phyloP scores from a whole-genome alignment of 2,888 invertebrate species.

The Harpalus rufipes region DNA sequence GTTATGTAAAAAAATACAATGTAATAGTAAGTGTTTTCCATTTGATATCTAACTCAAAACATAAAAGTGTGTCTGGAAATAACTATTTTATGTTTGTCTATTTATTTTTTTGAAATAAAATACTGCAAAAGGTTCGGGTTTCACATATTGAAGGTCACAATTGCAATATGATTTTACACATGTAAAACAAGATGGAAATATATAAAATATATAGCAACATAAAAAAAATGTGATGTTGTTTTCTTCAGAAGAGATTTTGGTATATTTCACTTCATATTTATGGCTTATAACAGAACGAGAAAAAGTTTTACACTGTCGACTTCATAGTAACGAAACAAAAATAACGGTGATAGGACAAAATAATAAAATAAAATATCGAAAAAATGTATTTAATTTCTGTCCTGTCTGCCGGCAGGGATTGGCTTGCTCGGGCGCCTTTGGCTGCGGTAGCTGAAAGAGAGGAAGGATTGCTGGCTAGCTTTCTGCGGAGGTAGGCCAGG shows the following conservation, averaged over 20 bases:
- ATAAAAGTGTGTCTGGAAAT: neutral
- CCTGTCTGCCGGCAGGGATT: too few relatives aligned
- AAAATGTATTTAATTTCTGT: too few relatives aligned
- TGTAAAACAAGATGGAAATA: neutral
- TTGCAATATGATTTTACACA: neutral
- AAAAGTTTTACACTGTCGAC: too few relatives aligned
- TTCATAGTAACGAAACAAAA: too few relatives aligned
- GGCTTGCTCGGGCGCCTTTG: too few relatives aligned
- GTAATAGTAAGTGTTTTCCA: neutral
- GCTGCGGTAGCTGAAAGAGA: too few relatives aligned
- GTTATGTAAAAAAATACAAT: neutral
- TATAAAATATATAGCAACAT: neutral
- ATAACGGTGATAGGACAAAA: too few relatives aligned
- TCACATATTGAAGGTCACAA: neutral
- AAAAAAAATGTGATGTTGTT: neutral
- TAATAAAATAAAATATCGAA: too few relatives aligned
- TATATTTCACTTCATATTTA: neutral
- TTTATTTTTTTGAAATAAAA: neutral
- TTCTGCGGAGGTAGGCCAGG: too few relatives aligned
- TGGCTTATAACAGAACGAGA: too few relatives aligned
- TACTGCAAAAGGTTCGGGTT: slow-evolving; percentile 5
- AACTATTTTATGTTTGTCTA: slow-evolving; percentile 1
- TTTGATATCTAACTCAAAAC: neutral
- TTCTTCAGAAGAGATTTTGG: neutral
- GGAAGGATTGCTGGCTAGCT: too few relatives aligned